phyloP scores from a whole-genome alignment of 2,888 invertebrate species.

The Dryomyza anilis region DNA sequence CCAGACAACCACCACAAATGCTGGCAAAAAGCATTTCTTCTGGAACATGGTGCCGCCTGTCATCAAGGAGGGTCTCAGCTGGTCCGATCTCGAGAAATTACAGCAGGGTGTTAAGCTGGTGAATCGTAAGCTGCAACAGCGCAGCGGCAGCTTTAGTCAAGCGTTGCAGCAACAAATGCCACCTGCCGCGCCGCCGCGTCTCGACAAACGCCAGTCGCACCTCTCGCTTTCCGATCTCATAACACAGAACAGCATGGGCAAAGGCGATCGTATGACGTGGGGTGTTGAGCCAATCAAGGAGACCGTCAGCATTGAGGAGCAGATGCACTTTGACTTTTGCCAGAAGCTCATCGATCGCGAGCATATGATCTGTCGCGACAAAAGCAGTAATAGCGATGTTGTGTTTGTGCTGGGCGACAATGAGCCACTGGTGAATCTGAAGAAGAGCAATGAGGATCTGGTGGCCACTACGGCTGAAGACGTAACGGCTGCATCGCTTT shows the following conservation, averaged over 20 bases:
- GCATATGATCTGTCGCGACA: conserved; percentile 23
- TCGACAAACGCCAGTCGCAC: conserved; percentile 42
- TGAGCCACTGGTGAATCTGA: conserved; percentile 71
- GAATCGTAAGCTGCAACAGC: conserved; percentile 47
- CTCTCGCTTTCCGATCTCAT: conserved; percentile 58
- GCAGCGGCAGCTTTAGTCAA: conserved; percentile 43
- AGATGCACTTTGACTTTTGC: conserved; percentile 52
- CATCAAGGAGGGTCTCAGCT: conserved; percentile 56
- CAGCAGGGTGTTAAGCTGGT: conserved; percentile 45
- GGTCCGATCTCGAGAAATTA: conserved; percentile 48
- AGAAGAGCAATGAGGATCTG: conserved; percentile 61
- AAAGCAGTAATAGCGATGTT: conserved; percentile 60
- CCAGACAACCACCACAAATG: background rate
- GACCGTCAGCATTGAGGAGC: conserved; percentile 55
- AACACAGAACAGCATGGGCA: conserved; percentile 59
- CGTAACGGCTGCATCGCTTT: conserved; percentile 35
- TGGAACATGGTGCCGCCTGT: conserved; percentile 55
- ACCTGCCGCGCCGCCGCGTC: background rate
- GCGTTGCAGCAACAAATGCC: background rate
- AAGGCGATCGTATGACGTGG: conserved; percentile 58
- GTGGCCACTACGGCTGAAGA: conserved; percentile 1
- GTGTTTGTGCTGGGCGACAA: conserved; percentile 76
- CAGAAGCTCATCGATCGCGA: conserved; percentile 47
- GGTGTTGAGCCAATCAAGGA: conserved; percentile 59
- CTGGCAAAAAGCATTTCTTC: conserved; percentile 47